A percentile compares a stretch with the other conserved stretches of the same genome.
Evolutionary conservation across 2,888 invertebrate genomes (phyloP).

Genomic region (Epistrophella euchroma): DNA sequence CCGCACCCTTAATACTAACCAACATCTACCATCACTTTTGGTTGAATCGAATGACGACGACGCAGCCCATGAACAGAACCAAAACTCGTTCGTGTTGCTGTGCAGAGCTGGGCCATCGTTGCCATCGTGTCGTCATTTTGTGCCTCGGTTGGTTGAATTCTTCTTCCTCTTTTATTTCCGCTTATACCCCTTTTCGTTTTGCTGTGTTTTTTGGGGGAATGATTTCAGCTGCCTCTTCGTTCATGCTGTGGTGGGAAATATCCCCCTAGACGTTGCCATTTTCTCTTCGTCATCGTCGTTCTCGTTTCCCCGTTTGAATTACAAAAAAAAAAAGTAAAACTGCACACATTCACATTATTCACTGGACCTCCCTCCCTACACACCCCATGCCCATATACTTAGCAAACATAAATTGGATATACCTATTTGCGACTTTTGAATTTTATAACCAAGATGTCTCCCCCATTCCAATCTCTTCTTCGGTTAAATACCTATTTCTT

Average conservation of each 20-base stretch:
- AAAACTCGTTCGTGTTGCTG: slow-evolving; percentile 75
- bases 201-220: slow-evolving; percentile 39
- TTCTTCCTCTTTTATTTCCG: slow-evolving; percentile 73
- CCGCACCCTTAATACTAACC: slow-evolving; percentile 55
- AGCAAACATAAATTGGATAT: slow-evolving; percentile 66
- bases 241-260: slow-evolving; percentile 30
- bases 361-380: not conserved
- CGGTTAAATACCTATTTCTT: slow-evolving; percentile 38
- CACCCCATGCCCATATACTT: not conserved
- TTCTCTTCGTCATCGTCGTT: slow-evolving; percentile 43
- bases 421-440: slow-evolving; percentile 61
- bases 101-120: slow-evolving; percentile 64
- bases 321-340: slow-evolving; percentile 53
- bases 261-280: slow-evolving; percentile 62
- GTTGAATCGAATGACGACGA: slow-evolving; percentile 56
- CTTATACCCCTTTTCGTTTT: slow-evolving; percentile 65
- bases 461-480: slow-evolving; percentile 5
- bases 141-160: slow-evolving; percentile 74
- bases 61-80: slow-evolving; percentile 59
- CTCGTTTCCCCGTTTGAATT: slow-evolving; percentile 39
- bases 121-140: slow-evolving; percentile 74
- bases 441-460: slow-evolving; percentile 39
- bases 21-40: slow-evolving; percentile 66
- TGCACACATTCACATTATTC: slow-evolving; percentile 56
- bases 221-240: slow-evolving; percentile 64